phyloP scores from a whole-genome alignment of 2,113 vertebrate genomes.

The Cacatua alba region DNA sequence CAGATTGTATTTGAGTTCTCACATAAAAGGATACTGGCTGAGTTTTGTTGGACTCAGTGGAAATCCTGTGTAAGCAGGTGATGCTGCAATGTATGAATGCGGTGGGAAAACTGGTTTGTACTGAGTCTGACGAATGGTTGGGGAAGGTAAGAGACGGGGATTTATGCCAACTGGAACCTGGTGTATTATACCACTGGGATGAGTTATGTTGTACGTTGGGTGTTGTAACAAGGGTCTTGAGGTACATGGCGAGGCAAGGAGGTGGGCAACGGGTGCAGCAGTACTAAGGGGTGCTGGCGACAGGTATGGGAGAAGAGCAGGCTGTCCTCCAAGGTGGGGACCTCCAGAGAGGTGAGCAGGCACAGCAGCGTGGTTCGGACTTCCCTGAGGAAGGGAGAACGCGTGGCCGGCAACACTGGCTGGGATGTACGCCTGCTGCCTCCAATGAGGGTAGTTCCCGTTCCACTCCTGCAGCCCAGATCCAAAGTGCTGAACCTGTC shows the following conservation, averaged over 20 bases:
- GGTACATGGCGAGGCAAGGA: constrained; percentile 91
- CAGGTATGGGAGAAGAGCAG: constrained; percentile 87
- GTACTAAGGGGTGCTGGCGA: constrained; percentile 85
- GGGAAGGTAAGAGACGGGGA: constrained; percentile 91
- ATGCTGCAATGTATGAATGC: constrained; percentile 93
- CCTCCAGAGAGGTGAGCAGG: constrained; percentile 81
- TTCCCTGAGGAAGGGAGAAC: constrained; percentile 91
- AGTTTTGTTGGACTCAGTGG: constrained; percentile 96
- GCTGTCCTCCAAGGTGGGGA: constrained; percentile 82
- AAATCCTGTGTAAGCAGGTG: constrained; percentile 92
- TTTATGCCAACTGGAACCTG: constrained; percentile 95
- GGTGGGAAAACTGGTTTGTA: constrained; percentile 94
- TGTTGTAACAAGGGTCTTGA: constrained; percentile 89
- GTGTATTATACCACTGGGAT: constrained; percentile 87
- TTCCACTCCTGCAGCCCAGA: constrained; percentile 94
- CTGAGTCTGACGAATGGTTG: constrained; percentile 91
- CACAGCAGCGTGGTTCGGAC: constrained; percentile 85
- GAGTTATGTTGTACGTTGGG: constrained; percentile 85
- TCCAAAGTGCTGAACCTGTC: constrained; percentile 90
- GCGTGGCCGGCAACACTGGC: constrained; percentile 84
- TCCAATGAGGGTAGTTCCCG: constrained; percentile 88
- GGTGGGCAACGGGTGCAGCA: constrained; percentile 90
- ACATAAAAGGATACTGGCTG: constrained; percentile 97
- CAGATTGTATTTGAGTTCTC: constrained; percentile 68
- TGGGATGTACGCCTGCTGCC: constrained; percentile 91